Percentiles rank a stretch among this genome's conserved stretches.
These are phyloP conservation scores for Labeo rohita DNA, from an alignment of 2,113 vertebrate genomes.

Conservation along the genomic window DNA sequence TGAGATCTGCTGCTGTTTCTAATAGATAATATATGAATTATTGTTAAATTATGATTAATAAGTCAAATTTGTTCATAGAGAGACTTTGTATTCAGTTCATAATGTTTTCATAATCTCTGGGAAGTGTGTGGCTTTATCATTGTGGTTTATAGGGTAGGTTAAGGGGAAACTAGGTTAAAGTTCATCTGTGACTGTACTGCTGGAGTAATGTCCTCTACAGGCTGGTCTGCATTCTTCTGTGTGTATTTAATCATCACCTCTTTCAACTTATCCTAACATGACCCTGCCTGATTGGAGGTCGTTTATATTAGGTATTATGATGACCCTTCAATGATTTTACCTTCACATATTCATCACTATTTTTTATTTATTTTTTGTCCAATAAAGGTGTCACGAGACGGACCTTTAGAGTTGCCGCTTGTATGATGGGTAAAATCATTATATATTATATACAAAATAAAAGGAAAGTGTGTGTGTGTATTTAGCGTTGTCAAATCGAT, in stretches of 20 bases:
- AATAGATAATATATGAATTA: neutral
- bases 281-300: neutral
- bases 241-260: slow-evolving; percentile 24
- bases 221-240: neutral
- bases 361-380: slow-evolving; percentile 35
- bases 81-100: neutral
- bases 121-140: neutral
- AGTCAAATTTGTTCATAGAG: neutral
- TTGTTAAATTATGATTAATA: neutral
- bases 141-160: slow-evolving; percentile 31
- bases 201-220: neutral
- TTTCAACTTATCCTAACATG: neutral
- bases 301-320: neutral
- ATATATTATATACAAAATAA: neutral
- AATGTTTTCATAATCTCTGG: neutral
- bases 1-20: neutral
- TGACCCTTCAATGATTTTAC: neutral
- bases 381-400: slow-evolving; percentile 34
- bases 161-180: slow-evolving; percentile 73
- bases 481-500: too few species aligned
- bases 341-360: neutral
- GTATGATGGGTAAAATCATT: slow-evolving; percentile 50
- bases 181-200: slow-evolving; percentile 51
- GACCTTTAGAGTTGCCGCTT: slow-evolving; percentile 36
- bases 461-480: neutral